phyloP scores from a whole-genome alignment of 2,888 invertebrate species.

The Leuctra nigra region DNA sequence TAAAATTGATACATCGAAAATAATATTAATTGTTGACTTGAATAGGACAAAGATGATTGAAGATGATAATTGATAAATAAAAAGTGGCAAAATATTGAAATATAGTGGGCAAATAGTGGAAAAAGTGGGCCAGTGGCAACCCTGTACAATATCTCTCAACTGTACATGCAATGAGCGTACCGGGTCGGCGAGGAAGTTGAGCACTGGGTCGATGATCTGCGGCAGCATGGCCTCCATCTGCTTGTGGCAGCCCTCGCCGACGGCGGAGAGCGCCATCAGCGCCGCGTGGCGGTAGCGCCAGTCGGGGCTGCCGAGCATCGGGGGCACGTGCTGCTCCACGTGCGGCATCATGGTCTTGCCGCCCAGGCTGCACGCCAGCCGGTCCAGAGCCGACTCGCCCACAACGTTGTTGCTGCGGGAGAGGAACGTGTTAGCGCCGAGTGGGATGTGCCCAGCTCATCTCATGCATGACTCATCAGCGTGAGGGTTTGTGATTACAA shows the following conservation, averaged over 20 bases:
- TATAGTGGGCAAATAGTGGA: too few relatives aligned
- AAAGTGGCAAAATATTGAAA: too few relatives aligned
- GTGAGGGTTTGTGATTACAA: too few relatives aligned
- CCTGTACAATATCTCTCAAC: too few relatives aligned
- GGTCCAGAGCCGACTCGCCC: conserved; percentile 93
- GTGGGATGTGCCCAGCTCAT: too few relatives aligned
- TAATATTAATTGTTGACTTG: too few relatives aligned
- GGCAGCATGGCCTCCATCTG: conserved; percentile 96
- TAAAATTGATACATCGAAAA: too few relatives aligned
- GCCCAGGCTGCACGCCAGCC: conserved; percentile 95
- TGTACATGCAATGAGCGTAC: too few relatives aligned
- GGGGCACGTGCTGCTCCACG: conserved; percentile 77
- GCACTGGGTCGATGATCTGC: conserved; percentile 85
- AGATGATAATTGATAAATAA: too few relatives aligned
- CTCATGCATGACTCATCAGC: too few relatives aligned
- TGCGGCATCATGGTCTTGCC: conserved; percentile 87
- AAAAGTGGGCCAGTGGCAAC: too few relatives aligned
- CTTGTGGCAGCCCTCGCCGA: conserved; percentile 97
- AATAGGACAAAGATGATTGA: background rate
- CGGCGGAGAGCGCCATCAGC: conserved; percentile 96
- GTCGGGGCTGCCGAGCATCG: conserved; percentile 75
- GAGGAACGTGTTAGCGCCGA: too few relatives aligned
- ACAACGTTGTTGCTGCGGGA: conserved; percentile 85
- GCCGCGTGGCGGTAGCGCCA: conserved; percentile 94
- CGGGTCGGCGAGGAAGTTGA: conserved; percentile 77